These are phyloP conservation scores for Otocyon megalotis DNA, from an alignment of 2,113 vertebrate genomes.

Conservation along the genomic window DNA sequence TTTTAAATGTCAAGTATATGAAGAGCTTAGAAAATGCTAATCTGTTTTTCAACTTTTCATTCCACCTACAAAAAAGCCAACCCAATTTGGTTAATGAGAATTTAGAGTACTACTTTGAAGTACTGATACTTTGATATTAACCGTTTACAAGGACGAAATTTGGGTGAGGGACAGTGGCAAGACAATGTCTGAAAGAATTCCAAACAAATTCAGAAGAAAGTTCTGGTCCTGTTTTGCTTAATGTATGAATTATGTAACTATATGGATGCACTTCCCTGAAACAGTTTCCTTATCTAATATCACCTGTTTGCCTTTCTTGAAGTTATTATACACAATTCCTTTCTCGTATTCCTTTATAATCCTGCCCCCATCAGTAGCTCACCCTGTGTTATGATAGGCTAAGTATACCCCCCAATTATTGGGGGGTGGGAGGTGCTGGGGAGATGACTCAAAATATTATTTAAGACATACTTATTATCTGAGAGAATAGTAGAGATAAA, in stretches of 20 bases:
- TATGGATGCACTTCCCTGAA: background rate
- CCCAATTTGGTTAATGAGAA: background rate
- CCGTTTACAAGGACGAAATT: background rate
- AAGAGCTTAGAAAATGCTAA: slow-evolving; percentile 40
- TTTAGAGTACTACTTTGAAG: background rate
- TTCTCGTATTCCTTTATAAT: background rate
- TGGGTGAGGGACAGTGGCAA: background rate
- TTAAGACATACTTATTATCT: background rate
- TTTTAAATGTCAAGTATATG: background rate
- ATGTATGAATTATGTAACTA: background rate
- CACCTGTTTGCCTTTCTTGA: background rate
- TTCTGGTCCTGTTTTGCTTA: slow-evolving; percentile 37
- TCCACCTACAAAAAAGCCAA: slow-evolving; percentile 20
- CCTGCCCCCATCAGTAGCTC: background rate
- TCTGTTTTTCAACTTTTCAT: slow-evolving; percentile 50
- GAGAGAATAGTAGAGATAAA: background rate
- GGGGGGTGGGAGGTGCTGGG: too few species aligned
- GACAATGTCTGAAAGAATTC: background rate
- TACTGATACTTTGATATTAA: background rate
- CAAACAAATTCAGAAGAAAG: slow-evolving; percentile 18
- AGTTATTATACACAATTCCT: background rate
- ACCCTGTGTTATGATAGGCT: background rate
- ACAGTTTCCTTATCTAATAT: background rate
- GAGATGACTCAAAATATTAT: background rate
- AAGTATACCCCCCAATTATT: background rate